Evolutionary conservation across 2,888 invertebrate genomes (phyloP).

Genomic region (Tetragnatha montana): DNA sequence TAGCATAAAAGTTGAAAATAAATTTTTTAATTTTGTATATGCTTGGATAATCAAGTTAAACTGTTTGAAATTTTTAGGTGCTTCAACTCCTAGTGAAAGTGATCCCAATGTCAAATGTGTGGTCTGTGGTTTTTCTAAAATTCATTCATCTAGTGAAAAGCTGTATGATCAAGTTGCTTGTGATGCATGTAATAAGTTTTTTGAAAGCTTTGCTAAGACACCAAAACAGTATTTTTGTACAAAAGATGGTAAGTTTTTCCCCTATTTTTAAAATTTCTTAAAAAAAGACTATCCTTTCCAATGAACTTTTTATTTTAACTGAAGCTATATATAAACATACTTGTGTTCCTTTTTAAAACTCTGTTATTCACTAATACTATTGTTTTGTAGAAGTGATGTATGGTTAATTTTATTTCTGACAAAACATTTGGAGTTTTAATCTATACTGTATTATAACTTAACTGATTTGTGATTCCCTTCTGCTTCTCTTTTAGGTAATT

Average conservation of each 20-base stretch:
- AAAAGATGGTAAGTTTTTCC: slow-evolving; percentile 72
- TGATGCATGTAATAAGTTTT: slow-evolving; percentile 90
- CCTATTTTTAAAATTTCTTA: slow-evolving; percentile 26
- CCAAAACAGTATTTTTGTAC: slow-evolving; percentile 72
- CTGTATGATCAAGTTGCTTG: slow-evolving; percentile 89
- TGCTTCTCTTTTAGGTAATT: slow-evolving; percentile 40
- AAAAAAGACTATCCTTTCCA: neutral
- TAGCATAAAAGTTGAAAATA: too few species aligned
- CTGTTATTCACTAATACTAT: too few species aligned
- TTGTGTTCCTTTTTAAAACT: too few species aligned
- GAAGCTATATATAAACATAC: neutral
- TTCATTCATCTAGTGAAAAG: slow-evolving; percentile 86
- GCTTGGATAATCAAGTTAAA: too few species aligned
- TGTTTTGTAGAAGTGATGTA: too few species aligned
- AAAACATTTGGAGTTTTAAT: too few species aligned
- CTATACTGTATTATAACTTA: too few species aligned
- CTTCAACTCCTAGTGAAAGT: neutral
- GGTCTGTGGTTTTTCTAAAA: slow-evolving; percentile 79
- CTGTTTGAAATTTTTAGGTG: slow-evolving; percentile 19
- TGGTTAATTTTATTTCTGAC: too few species aligned
- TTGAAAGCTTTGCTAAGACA: slow-evolving; percentile 78
- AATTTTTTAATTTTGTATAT: too few species aligned
- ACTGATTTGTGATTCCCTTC: too few species aligned
- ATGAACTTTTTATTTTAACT: neutral
- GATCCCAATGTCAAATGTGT: slow-evolving; percentile 71